Conservation (phyloP, 2,888 invertebrate species). For the Brenthis daphne region DNA sequence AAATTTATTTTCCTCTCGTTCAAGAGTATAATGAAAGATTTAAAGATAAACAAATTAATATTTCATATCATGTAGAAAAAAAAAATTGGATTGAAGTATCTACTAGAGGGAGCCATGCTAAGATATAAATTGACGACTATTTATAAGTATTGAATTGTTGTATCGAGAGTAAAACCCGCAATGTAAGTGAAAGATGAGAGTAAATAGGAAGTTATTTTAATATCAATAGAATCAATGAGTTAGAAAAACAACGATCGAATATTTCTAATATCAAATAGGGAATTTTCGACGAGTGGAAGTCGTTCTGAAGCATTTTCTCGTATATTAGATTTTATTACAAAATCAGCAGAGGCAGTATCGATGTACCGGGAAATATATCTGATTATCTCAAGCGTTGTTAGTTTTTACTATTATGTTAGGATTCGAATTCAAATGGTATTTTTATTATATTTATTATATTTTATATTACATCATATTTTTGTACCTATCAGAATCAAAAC, state of each 20-base stretch:
- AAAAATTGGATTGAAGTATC: no score
- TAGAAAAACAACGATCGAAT: slow-evolving; percentile 2
- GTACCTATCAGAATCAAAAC: no score
- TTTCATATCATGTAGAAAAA: no score
- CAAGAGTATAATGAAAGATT: no score
- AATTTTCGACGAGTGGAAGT: not conserved
- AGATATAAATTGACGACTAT: no score
- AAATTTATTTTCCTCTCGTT: no score
- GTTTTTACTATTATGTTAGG: slow-evolving; percentile 6
- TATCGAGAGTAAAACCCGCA: not conserved
- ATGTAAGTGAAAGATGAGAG: no score
- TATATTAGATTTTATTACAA: slow-evolving; percentile 17
- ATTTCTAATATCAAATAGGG: slow-evolving; percentile 4
- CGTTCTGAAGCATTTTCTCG: slow-evolving; percentile 6
- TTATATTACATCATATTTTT: no score
- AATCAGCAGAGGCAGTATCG: slow-evolving; percentile 12
- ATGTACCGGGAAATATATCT: slow-evolving; percentile 4
- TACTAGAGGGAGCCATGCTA: no score
- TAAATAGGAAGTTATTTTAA: no score
- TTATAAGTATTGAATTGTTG: not conserved
- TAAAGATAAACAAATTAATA: no score
- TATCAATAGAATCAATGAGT: not conserved
- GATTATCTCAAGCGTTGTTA: slow-evolving; percentile 18
- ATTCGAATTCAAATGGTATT: not conserved
- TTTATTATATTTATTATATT: not conserved